Evolutionary conservation across 2,888 invertebrate species (phyloP), one percentile per base, ranked within the genome.

Genomic region (Nomada lathburiana): DNA sequence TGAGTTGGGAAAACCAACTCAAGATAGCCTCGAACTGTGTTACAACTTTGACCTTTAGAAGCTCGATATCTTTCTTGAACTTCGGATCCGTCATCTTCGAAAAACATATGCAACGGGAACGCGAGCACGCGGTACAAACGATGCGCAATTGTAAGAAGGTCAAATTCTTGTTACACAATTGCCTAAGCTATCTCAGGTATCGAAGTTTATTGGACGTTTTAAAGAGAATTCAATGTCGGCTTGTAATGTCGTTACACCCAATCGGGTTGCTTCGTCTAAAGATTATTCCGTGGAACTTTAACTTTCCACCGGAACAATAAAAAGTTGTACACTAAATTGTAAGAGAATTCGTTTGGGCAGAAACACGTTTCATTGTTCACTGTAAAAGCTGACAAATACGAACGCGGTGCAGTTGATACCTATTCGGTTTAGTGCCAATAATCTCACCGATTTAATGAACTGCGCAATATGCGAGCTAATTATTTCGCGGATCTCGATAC

Each of bases 1-100:
- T 98, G 93, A 97, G 97, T 73, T 26, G 29, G 47, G 18, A 23
- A 7, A 20, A 20, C 36, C 36, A 9, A 55, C 42, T 44, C 52
- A 36, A 16, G 59, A 18, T 29, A n/a, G 9, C 36, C 29, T 23
- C 59, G 29, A 59, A 16, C 55, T 20, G n/a, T 4, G 55, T n/a
- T n/a, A 20, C n/a, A 55, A 53, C 53, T 53, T 53, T 53, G n/a
- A 53, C 53, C n/a, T 53, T n/a, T 47, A 3, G 16, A 47, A 47
- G 13, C 11, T 47, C 47, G 47, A 47, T 47, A 47, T 47, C 16
- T 47, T 47, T 47, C 47, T 47, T 47, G 2, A 47, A 13, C 47
- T 47, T 47, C 47, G 47, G 3, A 16, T 47, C 16, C 13, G 47
- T 16, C 16, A 47, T 47, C 47, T 1, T 16, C 1, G 13, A 16